These are phyloP conservation scores for Pseudochirops corinnae DNA, from an alignment of 2,797 vertebrate species.

Conservation along the genomic window DNA sequence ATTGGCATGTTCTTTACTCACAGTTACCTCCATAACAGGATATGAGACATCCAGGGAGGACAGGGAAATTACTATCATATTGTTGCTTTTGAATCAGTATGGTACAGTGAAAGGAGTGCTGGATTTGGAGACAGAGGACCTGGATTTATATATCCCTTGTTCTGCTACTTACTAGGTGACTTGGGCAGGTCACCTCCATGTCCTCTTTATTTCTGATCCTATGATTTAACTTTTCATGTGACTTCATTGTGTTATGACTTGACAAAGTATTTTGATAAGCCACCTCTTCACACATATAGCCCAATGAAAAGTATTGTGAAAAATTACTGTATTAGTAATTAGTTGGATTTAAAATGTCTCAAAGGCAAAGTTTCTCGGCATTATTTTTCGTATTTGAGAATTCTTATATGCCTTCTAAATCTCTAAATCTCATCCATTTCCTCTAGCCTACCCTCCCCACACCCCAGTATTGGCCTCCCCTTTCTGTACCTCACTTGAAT, in stretches of 20 bases:
- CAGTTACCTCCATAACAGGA: not conserved
- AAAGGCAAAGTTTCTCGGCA: not conserved
- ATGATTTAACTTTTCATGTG: not conserved
- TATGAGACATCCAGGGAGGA: not conserved
- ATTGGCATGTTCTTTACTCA: not conserved
- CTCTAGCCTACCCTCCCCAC: not conserved
- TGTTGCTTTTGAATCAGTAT: not conserved
- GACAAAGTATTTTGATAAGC: not conserved
- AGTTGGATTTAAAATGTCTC: not conserved
- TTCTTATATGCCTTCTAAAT: not conserved
- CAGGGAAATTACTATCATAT: not conserved
- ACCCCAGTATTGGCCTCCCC: not conserved
- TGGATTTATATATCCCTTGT: not conserved
- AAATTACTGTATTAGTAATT: not conserved
- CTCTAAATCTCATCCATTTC: not conserved
- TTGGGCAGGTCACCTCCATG: not conserved
- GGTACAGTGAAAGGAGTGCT: not conserved
- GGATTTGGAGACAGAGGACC: not conserved
- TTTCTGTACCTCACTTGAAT: not conserved
- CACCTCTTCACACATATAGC: not conserved
- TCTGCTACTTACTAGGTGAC: not conserved
- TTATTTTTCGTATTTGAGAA: not conserved
- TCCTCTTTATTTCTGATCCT: not conserved
- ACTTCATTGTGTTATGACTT: not conserved
- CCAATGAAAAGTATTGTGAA: not conserved